Conservation (phyloP, 2,113 vertebrate genomes). For the Chauna torquata region DNA sequence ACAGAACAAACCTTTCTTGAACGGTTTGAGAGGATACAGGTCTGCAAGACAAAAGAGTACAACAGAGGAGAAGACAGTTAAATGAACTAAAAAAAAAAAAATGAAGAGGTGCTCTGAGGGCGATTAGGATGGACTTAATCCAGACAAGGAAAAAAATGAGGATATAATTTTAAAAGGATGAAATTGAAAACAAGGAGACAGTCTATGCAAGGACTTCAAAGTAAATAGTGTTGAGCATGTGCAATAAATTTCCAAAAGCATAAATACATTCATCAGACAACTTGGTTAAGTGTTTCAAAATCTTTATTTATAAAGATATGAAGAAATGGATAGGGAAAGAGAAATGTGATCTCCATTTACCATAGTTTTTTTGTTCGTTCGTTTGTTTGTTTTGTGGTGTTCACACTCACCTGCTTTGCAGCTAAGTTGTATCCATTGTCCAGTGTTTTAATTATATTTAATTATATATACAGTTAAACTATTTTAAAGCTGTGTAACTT, state of each 20-base stretch:
- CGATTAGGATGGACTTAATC: background rate
- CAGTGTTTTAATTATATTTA: too few relatives aligned
- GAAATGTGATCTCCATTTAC: background rate
- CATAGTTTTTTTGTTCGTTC: background rate
- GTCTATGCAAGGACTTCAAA: background rate
- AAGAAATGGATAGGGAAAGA: background rate
- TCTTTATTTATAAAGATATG: background rate
- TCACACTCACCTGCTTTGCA: background rate
- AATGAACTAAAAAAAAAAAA: background rate
- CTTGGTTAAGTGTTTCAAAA: background rate
- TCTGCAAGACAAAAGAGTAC: background rate
- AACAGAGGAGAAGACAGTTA: background rate
- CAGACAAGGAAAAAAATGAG: background rate
- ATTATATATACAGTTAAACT: background rate
- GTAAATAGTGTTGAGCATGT: background rate
- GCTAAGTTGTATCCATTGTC: background rate
- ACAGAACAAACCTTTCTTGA: background rate
- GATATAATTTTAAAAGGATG: background rate
- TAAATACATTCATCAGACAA: background rate
- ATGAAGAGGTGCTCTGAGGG: background rate
- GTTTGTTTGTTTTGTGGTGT: background rate
- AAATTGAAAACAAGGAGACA: background rate
- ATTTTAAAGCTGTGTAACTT: background rate
- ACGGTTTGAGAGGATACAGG: background rate
- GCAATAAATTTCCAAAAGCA: conserved; percentile 2